Evolutionary conservation across 2,797 vertebrate genomes (phyloP), one percentile per base, ranked within the genome.

Genomic region (Otolemur crassicaudatus): DNA sequence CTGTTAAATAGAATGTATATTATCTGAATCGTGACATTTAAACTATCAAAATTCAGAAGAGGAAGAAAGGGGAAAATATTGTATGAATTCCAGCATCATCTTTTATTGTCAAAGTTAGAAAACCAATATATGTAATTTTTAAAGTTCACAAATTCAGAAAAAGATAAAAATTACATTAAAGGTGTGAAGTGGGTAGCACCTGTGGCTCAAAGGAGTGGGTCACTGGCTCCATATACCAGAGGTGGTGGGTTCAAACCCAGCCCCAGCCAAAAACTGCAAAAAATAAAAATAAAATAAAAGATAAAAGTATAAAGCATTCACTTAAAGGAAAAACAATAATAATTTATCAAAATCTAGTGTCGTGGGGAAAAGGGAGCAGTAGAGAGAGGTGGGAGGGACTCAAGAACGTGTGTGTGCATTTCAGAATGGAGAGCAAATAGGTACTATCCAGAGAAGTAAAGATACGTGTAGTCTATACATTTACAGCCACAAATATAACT

Each of bases 1-100:
- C 25, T 20, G 1, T 27, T 65, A 61, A 83, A 77, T 34, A 69
- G 7, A 93, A 49, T 49, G 13, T 6, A 4, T n/a, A 29, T 13
- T 25, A 6, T 37, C 8, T 69, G 20, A 29, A 29, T 7, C 27
- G 25, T 2, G 8, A 27, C 19, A 76, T 2, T 53, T 16, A 88
- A 94, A 70, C 17, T 75, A 65, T 58, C 19, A 65, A 95, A 93
- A 65, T 40, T 29, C 89, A 43, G 37, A 75, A 92, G 10, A 29
- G 12, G n/a, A 80, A 69, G 23, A 63, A n/a, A 23, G 27, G 22
- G 16, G 77, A 31, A 40, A 7, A 34, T 27, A 34, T 29, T 40
- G 8, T 13, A 49, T 3, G 4, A 65, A 22, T 37, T 6, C 11
- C 49, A 19, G 22, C 46, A 37, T 83, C 12, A 7, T 63, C 19